Evolutionary conservation across 2,113 vertebrate genomes (phyloP), one percentile per base, ranked within the genome.

Genomic region (Bufo bufo): DNA sequence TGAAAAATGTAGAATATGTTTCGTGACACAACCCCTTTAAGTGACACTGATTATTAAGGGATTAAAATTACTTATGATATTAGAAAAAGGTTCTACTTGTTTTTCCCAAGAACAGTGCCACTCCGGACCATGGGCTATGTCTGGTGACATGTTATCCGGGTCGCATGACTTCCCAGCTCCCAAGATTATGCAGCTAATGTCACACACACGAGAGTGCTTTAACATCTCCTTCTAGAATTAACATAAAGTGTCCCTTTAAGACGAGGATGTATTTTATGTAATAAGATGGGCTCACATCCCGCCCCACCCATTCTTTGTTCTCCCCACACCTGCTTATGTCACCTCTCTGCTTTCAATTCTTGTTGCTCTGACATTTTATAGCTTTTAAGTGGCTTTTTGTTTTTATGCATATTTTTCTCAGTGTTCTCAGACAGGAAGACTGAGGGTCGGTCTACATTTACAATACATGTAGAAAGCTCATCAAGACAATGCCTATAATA

Each of bases 301-400:
- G n/a, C 79, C 47, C 79, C 79, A 82, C 66, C 79, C 66, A 50
- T 43, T 49, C 52, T 82, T 82, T 88, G 66, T 88, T 88, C 56
- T 88, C 45, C n/a, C 69, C 69, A 16, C 86, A 88, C 66, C 86
- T 83, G 86, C 58, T 47, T 66, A 56, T 20, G 54, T 88, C 80
- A 83, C 86, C 66, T 83, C 56, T 75, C 8, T 71, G 69, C 86
- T 88, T 83, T 88, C 79, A 83, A 69, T 88, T 88, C 86, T 83
- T 71, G 49, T 20, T 74, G 52, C 19, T 23, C 17, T 74, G 80
- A 88, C 79, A 63, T 75, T 82, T 66, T 61, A 45, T 14, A 19
- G 54, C 86, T 88, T 88, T 88, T 63, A 88, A 82, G 86, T 88
- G 86, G 86, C 86, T 88, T 88, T 88, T 83, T 88, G 69, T 88